A percentile compares a stretch with the other conserved stretches of the same genome.
Conservation (phyloP, 2,797 vertebrate species). For the Esox masquinongy region DNA sequence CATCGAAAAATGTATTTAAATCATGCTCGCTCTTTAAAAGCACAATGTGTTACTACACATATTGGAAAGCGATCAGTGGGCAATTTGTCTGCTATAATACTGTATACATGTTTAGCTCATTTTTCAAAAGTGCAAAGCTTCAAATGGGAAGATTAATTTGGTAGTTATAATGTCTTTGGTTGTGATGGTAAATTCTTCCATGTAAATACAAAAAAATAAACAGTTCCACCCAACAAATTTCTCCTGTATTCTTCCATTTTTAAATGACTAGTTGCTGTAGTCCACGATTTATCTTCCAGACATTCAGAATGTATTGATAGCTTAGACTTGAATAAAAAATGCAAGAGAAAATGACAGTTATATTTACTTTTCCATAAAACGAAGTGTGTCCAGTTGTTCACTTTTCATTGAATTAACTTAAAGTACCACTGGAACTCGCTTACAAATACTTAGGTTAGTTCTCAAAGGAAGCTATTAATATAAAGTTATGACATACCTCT, state of each 20-base stretch:
- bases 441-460: constrained; percentile 8
- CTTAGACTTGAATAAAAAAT: background rate
- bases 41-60: constrained; percentile 42
- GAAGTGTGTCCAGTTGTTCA: background rate
- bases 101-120: constrained; percentile 11
- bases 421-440: background rate
- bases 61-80: constrained; percentile 12
- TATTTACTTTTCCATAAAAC: background rate
- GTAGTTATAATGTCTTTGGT: constrained; percentile 24
- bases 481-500: constrained; percentile 22
- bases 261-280: background rate
- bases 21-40: constrained; percentile 50
- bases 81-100: constrained; percentile 25
- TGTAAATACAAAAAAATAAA: constrained; percentile 66
- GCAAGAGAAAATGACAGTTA: background rate
- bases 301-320: background rate
- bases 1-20: constrained; percentile 12
- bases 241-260: background rate
- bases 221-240: constrained; percentile 12
- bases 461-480: constrained; percentile 15
- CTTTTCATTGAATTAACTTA: background rate
- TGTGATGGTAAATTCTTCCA: constrained; percentile 33
- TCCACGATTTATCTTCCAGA: background rate
- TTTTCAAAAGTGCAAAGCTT: constrained; percentile 21
- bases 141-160: constrained; percentile 26